Evolutionary conservation across 2,113 vertebrate genomes (phyloP).

Genomic region (Cochlearius cochlearius): DNA sequence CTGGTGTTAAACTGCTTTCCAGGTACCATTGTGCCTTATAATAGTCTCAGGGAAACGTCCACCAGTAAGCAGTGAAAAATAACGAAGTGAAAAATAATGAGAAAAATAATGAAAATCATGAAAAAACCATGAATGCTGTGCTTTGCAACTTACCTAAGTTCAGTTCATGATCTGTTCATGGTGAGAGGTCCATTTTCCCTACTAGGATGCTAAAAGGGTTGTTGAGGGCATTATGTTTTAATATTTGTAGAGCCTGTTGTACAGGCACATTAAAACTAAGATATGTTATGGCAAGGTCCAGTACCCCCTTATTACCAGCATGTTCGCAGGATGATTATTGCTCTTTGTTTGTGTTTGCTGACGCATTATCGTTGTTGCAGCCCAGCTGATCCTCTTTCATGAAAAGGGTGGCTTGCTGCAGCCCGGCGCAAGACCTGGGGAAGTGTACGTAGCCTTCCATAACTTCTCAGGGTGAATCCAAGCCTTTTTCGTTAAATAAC

Average conservation of each 20-base stretch:
- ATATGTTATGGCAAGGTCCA: not conserved
- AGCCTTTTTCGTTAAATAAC: not conserved
- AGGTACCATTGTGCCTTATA: rapidly evolving
- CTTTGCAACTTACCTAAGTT: not conserved
- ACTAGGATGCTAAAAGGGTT: not conserved
- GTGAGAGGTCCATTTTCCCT: not conserved
- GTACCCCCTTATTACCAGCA: not conserved
- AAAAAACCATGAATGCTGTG: rapidly evolving
- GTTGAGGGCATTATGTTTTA: not conserved
- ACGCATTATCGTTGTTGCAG: not conserved
- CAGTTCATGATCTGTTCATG: not conserved
- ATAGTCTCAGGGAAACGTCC: not conserved
- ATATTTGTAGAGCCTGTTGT: not conserved
- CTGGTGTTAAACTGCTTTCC: not conserved
- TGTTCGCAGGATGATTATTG: not conserved
- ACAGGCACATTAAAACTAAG: not conserved
- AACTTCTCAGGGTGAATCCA: slow-evolving; percentile 11
- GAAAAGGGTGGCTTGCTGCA: not conserved
- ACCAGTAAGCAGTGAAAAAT: not conserved
- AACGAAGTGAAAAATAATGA: not conserved
- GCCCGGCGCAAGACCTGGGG: not conserved
- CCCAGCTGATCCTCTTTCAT: not conserved
- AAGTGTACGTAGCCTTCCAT: not conserved
- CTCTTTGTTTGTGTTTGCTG: not conserved
- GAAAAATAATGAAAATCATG: not conserved